These are phyloP conservation scores for Chloroceryle inda DNA, from an alignment of 2,797 vertebrate genomes.

Conservation along the genomic window DNA sequence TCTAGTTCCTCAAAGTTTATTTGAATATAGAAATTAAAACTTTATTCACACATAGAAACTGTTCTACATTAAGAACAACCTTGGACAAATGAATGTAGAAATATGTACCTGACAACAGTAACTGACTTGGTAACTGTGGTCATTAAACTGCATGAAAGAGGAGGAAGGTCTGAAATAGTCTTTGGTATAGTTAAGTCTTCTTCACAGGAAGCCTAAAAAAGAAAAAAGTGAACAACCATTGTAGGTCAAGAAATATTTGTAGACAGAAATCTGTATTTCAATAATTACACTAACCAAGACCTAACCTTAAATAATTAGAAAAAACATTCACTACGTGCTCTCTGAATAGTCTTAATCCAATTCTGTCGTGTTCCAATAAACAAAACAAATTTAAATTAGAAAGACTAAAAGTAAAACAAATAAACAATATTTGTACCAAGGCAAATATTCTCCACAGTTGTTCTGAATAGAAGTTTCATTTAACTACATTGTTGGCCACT, in stretches of 20 bases:
- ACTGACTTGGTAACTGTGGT: slow-evolving; percentile 83
- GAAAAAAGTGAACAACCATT: neutral
- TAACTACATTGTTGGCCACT: neutral
- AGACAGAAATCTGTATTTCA: neutral
- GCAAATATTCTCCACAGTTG: neutral
- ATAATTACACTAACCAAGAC: neutral
- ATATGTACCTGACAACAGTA: slow-evolving; percentile 84
- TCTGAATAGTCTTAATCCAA: neutral
- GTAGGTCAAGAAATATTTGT: neutral
- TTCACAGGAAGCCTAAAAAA: slow-evolving; percentile 80
- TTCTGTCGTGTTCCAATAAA: neutral
- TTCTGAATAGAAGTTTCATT: neutral
- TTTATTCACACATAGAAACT: neutral
- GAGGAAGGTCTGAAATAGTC: slow-evolving; percentile 86
- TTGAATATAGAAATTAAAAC: neutral
- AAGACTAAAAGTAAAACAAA: neutral
- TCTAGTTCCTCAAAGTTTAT: neutral
- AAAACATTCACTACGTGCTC: neutral
- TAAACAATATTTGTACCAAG: neutral
- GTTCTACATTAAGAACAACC: neutral
- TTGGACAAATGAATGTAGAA: neutral
- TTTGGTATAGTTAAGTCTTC: slow-evolving; percentile 83
- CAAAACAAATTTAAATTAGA: neutral
- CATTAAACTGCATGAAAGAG: slow-evolving; percentile 87
- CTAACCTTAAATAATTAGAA: neutral